Percentiles rank a stretch among this genome's conserved stretches.
Evolutionary conservation across 2,113 vertebrate species (phyloP).

Genomic region (Spea bombifrons): DNA sequence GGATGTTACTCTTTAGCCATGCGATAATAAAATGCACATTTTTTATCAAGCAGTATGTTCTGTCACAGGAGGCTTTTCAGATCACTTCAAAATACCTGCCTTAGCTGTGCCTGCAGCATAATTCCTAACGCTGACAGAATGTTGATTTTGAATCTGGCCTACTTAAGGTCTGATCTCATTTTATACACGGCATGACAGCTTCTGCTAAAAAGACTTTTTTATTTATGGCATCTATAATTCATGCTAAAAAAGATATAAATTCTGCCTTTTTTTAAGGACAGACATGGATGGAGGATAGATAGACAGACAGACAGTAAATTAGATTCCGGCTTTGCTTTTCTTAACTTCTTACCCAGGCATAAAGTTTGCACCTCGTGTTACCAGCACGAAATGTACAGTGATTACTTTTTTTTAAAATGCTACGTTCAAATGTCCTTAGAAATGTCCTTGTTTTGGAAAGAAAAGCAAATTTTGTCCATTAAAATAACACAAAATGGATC

Average conservation of each 20-base stretch:
- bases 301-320: too few relatives aligned
- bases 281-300: not conserved
- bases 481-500: too few relatives aligned
- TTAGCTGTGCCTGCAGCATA: slow-evolving; percentile 40
- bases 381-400: too few relatives aligned
- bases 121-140: slow-evolving; percentile 37
- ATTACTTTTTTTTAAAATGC: too few relatives aligned
- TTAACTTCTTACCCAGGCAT: too few relatives aligned
- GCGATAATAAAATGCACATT: slow-evolving; percentile 38
- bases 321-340: too few relatives aligned
- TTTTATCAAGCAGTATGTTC: slow-evolving; percentile 36
- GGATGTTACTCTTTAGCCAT: slow-evolving; percentile 6
- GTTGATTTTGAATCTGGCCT: slow-evolving; percentile 37
- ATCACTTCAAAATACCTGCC: slow-evolving; percentile 31
- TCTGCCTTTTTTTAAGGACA: not conserved
- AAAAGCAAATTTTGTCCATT: too few relatives aligned
- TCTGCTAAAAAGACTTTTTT: slow-evolving; percentile 17
- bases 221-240: slow-evolving; percentile 33
- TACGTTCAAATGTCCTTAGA: too few relatives aligned
- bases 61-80: slow-evolving; percentile 15
- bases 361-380: too few relatives aligned
- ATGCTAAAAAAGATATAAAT: not conserved
- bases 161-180: slow-evolving; percentile 30
- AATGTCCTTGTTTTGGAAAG: too few relatives aligned
- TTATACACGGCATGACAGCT: slow-evolving; percentile 17